These are phyloP conservation scores for Minunthozetes semirufus DNA, from an alignment of 2,888 invertebrate genomes.

Conservation along the genomic window DNA sequence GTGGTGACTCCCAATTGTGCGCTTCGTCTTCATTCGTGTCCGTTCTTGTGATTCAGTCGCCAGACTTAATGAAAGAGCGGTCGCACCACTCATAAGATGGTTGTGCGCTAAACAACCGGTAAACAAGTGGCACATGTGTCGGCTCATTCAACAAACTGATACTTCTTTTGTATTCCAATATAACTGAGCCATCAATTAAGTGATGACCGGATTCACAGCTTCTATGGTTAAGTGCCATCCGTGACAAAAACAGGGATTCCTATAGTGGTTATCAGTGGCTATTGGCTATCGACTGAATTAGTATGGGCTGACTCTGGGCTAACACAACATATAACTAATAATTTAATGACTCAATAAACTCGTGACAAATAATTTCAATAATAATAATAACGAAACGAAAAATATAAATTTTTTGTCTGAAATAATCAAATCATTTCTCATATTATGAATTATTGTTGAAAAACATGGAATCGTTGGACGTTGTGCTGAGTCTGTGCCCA, in stretches of 20 bases:
- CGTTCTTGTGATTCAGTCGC: constrained; percentile 20
- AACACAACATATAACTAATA: constrained; percentile 8
- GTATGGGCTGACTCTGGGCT: too few relatives aligned
- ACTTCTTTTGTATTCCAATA: neutral
- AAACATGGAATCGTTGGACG: neutral
- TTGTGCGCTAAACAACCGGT: neutral
- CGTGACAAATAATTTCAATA: constrained; percentile 26
- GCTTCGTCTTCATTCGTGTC: constrained; percentile 3
- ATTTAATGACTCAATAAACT: constrained; percentile 30
- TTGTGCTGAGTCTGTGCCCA: neutral
- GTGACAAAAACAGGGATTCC: constrained; percentile 15
- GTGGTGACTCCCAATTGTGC: constrained; percentile 19
- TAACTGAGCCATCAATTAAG: constrained; percentile 8
- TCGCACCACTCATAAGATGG: neutral
- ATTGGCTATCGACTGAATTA: neutral
- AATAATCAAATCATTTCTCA: constrained; percentile 24
- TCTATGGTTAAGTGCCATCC: neutral
- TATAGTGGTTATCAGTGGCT: neutral
- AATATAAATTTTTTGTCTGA: neutral
- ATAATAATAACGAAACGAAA: neutral
- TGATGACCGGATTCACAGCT: constrained; percentile 26
- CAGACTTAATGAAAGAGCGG: constrained; percentile 26
- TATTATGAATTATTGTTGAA: constrained; percentile 21
- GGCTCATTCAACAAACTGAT: constrained; percentile 23
- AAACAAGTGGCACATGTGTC: constrained; percentile 21